Evolutionary conservation across 2,797 vertebrate genomes (phyloP).

Genomic region (Mormyrops boulengeri): DNA sequence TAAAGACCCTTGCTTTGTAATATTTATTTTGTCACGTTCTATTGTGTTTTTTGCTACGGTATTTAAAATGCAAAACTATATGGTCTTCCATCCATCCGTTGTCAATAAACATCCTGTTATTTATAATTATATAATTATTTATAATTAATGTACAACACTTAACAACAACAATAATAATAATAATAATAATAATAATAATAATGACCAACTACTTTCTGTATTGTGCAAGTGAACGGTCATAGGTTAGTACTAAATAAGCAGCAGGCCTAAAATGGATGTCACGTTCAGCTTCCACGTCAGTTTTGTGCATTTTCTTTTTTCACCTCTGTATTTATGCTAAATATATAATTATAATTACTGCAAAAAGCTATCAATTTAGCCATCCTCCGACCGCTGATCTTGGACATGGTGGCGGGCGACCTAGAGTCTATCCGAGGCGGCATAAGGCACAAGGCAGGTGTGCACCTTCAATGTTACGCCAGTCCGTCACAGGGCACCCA

Average conservation of each 20-base stretch:
- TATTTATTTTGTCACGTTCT: background rate
- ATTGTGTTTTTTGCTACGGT: background rate
- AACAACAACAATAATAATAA: too few species aligned
- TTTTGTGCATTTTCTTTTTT: background rate
- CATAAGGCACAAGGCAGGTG: background rate
- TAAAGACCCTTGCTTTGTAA: background rate
- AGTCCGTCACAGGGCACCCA: background rate
- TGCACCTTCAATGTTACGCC: background rate
- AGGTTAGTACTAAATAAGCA: background rate
- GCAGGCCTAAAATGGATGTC: background rate
- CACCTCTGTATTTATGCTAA: background rate
- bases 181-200: background rate
- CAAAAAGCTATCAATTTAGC: background rate
- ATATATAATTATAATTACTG: background rate
- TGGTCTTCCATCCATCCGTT: background rate
- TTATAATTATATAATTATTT: background rate
- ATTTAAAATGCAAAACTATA: background rate
- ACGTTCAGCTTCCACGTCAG: background rate
- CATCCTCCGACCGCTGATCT: background rate
- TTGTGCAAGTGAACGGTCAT: background rate
- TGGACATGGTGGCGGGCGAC: background rate
- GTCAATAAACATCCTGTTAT: background rate
- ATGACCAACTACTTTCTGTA: background rate
- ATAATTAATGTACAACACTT: background rate
- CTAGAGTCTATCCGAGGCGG: background rate